Base-by-base conservation (phyloP, 2,888 invertebrate species). In the Pterobdella sp. region DNA sequence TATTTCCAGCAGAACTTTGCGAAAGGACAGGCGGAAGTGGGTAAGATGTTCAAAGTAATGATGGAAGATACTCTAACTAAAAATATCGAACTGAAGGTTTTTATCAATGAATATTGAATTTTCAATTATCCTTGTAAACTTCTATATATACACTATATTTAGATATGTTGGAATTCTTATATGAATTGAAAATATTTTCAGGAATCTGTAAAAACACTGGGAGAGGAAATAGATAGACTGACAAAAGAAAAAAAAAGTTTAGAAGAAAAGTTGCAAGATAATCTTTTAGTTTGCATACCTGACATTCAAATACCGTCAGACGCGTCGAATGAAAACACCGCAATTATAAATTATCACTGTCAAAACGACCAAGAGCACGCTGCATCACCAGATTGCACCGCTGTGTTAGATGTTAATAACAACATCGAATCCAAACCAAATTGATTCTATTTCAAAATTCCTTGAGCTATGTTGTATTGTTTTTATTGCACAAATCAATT, bases 61-160 rank as follows among this genome's bases (percentile, higher is more conserved):
- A 86, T 96, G 0, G 95, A 96, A 82, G 96, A 96, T 82, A 91
- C 93, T 0, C 85, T 84, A 4, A 79, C 84, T 29, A 84, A 84
- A 76, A 84, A 84, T 78, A 82, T 84, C 75, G 83, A 83, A 18
- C 78, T 83, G 14, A 84, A 84, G 88, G 93, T 90, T 85, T 79
- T 36, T 66, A 10, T 3, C n/a, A 10, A 10, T 67, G 31, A 7
- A 18, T 49, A 22, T 49, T 49, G 52, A 14, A 14, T 49, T 49
- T 22, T 49, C 22, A 49, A 18, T 49, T 49, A 49, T 49, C 52
- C 22, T 14, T 22, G 22, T 22, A 42, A 42, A 7, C 49, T 42
- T 22, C 49, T 14, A 7, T 22, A 42, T 22, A 42, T 7, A 7
- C 42, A 18, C 42, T 42, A 18, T 42, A 42, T 42, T 18, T 18